phyloP scores from a whole-genome alignment of 2,797 vertebrate genomes.

The Chelon labrosus region DNA sequence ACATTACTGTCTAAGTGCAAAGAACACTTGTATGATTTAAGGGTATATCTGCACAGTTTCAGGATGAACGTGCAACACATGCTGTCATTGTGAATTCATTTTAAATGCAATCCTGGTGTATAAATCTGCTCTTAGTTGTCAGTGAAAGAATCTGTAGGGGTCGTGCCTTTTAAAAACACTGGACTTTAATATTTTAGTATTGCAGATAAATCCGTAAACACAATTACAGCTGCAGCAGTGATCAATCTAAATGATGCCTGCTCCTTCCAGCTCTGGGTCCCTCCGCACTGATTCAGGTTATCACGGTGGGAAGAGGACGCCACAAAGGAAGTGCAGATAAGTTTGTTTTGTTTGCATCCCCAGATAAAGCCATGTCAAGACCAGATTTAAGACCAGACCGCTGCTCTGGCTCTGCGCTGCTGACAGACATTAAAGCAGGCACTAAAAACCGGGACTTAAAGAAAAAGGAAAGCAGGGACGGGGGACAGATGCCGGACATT shows the following conservation, averaged over 20 bases:
- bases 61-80: conserved; percentile 14
- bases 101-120: conserved; percentile 11
- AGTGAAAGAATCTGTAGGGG: neutral
- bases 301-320: conserved; percentile 60
- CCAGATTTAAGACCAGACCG: conserved; percentile 62
- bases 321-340: conserved; percentile 82
- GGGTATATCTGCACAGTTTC: conserved; percentile 28
- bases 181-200: neutral
- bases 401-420: conserved; percentile 59
- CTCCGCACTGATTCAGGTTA: conserved; percentile 60
- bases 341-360: conserved; percentile 77
- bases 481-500: conserved; percentile 48
- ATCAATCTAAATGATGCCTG: conserved; percentile 37
- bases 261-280: conserved; percentile 41
- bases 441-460: conserved; percentile 56
- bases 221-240: conserved; percentile 20
- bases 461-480: conserved; percentile 41
- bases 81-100: conserved; percentile 6
- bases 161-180: neutral
- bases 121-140: neutral
- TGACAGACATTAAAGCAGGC: conserved; percentile 76
- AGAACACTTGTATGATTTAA: conserved; percentile 26
- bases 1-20: conserved; percentile 44
- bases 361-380: conserved; percentile 70
- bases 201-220: neutral